These are phyloP conservation scores for Girardia tigrina DNA, from an alignment of 2,888 invertebrate species.

Conservation along the genomic window DNA sequence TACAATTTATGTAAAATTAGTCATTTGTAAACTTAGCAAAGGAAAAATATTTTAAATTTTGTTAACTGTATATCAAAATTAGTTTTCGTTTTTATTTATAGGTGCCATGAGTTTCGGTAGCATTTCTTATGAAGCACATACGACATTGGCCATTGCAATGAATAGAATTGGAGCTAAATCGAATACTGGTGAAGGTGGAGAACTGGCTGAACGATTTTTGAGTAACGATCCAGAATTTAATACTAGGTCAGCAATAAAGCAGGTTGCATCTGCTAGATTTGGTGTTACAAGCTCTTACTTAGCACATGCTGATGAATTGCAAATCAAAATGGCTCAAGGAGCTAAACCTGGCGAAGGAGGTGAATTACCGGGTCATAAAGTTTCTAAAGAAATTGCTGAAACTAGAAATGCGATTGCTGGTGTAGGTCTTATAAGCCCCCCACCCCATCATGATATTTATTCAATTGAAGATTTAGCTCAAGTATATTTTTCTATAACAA, in stretches of 20 bases:
- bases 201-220: slow-evolving; percentile 60
- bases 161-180: slow-evolving; percentile 90
- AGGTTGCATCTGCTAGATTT: slow-evolving; percentile 93
- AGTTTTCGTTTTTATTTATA: slow-evolving; percentile 40
- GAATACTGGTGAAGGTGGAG: slow-evolving; percentile 92
- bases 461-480: slow-evolving; percentile 96
- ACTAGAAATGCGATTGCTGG: slow-evolving; percentile 89
- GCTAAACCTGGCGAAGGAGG: slow-evolving; percentile 98
- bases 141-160: slow-evolving; percentile 87
- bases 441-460: slow-evolving; percentile 98
- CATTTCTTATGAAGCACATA: slow-evolving; percentile 87
- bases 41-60: neutral
- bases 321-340: slow-evolving; percentile 99
- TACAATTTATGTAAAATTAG: neutral
- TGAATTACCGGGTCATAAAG: slow-evolving; percentile 74
- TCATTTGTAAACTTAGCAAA: neutral
- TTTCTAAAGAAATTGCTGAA: slow-evolving; percentile 65
- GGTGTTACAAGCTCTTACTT: slow-evolving; percentile 92
- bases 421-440: slow-evolving; percentile 91
- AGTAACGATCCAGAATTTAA: slow-evolving; percentile 66
- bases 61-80: neutral
- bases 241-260: slow-evolving; percentile 85
- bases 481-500: slow-evolving; percentile 41
- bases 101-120: slow-evolving; percentile 94
- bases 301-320: slow-evolving; percentile 89